Percentiles rank a stretch among this genome's conserved stretches.
phyloP scores from a whole-genome alignment of 2,888 invertebrate genomes.

The Ochropleura plecta region DNA sequence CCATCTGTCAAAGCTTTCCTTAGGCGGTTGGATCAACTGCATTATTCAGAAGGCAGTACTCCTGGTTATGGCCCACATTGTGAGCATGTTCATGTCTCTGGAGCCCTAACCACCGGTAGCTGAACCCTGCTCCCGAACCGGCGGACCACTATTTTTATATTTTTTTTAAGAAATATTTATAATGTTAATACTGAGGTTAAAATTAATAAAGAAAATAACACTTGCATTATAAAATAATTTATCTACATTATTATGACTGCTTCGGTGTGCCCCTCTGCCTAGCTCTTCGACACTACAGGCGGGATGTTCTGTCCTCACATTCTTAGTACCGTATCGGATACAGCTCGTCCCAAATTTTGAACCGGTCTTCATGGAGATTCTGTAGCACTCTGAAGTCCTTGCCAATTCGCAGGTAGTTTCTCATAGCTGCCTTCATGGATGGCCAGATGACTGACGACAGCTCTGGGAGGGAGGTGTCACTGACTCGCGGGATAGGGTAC shows the following conservation, averaged over 20 bases:
- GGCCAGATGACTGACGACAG: slow-evolving; percentile 73
- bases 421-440: slow-evolving; percentile 68
- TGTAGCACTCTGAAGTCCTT: slow-evolving; percentile 65
- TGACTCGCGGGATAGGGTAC: slow-evolving; percentile 72
- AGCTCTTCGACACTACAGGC: background rate
- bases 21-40: no score
- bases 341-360: slow-evolving; percentile 78
- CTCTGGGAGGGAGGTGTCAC: slow-evolving; percentile 66
- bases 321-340: slow-evolving; percentile 76
- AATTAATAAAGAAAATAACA: background rate
- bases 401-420: slow-evolving; percentile 74
- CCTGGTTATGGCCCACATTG: no score
- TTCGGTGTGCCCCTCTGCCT: background rate
- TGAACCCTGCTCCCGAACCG: no score
- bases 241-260: background rate
- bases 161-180: no score
- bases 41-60: no score
- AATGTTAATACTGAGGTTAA: no score
- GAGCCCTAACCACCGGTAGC: no score
- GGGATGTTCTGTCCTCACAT: background rate
- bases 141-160: no score
- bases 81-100: no score
- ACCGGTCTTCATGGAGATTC: slow-evolving; percentile 75
- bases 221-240: background rate
- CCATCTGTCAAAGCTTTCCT: no score